Evolutionary conservation across 2,888 invertebrate genomes (phyloP), one percentile per base, ranked within the genome.

Genomic region (Odontocolon sp.): DNA sequence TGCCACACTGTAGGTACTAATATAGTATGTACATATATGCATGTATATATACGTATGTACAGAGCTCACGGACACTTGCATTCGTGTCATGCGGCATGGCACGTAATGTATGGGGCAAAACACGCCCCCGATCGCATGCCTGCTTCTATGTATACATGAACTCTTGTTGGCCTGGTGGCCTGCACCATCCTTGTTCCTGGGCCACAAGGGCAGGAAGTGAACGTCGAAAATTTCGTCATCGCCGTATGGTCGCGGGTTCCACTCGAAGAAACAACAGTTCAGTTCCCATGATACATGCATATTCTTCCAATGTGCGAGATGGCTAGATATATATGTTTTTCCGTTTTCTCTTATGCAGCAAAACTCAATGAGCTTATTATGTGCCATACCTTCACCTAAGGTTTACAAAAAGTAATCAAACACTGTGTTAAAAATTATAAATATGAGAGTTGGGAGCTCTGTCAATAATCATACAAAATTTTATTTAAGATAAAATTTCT

Each of bases 211-310:
- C 70, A 69, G 77, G 77, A 77, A 79, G 64, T 38, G 57, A 69
- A 64, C 57, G 75, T 66, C 75, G 64, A 77, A 76, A 77, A 77
- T 79, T 77, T 73, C 59, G 66, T 79, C 77, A 77, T 52, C 63
- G 40, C 28, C 26, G 16, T 36, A 26, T 26, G 33, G 38, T 33
- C n/a, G 31, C 18, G 52, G 61, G 64, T 66, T 70, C 31, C 61
- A 59, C 63, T 38, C 33, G 68, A 47, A 56, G 45, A 56, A 71
- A 61, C 57, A 72, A 45, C 57, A 59, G 64, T 16, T 40, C 69
- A 54, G 61, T 73, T 68, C 73, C 69, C 70, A 74, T 54, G 63
- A 61, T 66, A 50, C 67, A 33, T 45, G n/a, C 21, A 6, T 14
- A 47, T 72, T 36, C 66, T 45, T 28, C 14, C 8, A n/a, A 54